Evolutionary conservation across 2,113 vertebrate genomes (phyloP).

Genomic region (Hyla sarda): DNA sequence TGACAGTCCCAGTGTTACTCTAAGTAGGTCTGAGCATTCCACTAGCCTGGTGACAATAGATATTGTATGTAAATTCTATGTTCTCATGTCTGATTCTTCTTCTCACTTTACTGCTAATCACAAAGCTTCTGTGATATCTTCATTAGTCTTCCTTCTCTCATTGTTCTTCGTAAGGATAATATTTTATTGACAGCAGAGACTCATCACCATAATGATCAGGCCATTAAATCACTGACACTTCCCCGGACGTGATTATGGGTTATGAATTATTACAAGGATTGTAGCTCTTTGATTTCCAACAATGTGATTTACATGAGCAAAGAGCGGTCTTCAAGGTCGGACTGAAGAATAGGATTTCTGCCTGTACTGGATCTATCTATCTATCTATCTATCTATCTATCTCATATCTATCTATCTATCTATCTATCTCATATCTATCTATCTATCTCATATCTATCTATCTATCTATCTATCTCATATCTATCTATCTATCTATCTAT

Average conservation of each 20-base stretch:
- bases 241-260: conserved; percentile 17
- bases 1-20: too few species aligned
- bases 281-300: background rate
- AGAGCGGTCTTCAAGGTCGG: background rate
- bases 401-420: too few species aligned
- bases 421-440: too few species aligned
- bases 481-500: too few species aligned
- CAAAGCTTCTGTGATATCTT: conserved; percentile 44
- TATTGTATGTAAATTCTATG: background rate
- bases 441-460: too few species aligned
- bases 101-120: conserved; percentile 7
- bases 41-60: too few species aligned
- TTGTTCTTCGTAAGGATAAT: conserved; percentile 5
- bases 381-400: background rate
- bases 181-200: conserved; percentile 17
- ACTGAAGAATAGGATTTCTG: too few species aligned
- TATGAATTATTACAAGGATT: conserved; percentile 22
- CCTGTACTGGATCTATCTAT: background rate
- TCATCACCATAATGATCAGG: conserved; percentile 8
- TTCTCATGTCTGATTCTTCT: conserved; percentile 2
- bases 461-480: too few species aligned
- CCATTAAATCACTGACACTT: conserved; percentile 12
- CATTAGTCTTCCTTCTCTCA: background rate
- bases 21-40: too few species aligned
- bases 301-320: conserved; percentile 7